phyloP scores from a whole-genome alignment of 2,888 invertebrate genomes.

The Pegoplata infirma region DNA sequence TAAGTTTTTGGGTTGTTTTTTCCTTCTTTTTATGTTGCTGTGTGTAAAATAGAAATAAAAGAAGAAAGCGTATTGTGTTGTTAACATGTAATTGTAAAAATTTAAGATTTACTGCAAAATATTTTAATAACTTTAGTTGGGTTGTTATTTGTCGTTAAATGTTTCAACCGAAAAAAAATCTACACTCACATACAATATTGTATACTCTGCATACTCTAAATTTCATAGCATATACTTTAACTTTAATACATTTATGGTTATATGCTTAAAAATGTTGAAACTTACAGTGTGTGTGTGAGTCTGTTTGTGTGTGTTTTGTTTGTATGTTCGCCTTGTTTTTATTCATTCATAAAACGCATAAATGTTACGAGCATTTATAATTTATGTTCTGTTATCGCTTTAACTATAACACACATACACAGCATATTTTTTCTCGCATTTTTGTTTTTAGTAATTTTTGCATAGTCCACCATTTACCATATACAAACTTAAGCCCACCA shows the following conservation, averaged over 20 bases:
- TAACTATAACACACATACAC: conserved; percentile 47
- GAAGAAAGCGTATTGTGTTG: conserved; percentile 33
- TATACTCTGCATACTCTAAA: not conserved
- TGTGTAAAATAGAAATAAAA: conserved; percentile 16
- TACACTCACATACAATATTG: not conserved
- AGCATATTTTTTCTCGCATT: not conserved
- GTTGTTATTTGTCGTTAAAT: not conserved
- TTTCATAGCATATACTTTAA: not conserved
- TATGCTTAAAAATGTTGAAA: not conserved
- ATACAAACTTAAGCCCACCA: not conserved
- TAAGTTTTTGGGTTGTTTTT: not conserved
- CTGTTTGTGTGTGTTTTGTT: not conserved
- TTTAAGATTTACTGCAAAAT: conserved; percentile 33
- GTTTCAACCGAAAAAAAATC: not conserved
- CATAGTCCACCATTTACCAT: not conserved
- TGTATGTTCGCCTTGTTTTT: conserved; percentile 10
- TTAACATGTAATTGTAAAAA: conserved; percentile 29
- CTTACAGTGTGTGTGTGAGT: conserved; percentile 18
- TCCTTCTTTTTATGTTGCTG: not conserved
- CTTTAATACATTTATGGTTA: not conserved
- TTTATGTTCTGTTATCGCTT: conserved; percentile 69
- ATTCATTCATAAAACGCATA: conserved; percentile 46
- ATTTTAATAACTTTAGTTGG: conserved; percentile 21
- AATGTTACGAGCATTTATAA: conserved; percentile 68
- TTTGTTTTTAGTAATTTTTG: not conserved